Conservation (phyloP, 1,140 invertebrate genomes). For the Drosophila athabasca region DNA sequence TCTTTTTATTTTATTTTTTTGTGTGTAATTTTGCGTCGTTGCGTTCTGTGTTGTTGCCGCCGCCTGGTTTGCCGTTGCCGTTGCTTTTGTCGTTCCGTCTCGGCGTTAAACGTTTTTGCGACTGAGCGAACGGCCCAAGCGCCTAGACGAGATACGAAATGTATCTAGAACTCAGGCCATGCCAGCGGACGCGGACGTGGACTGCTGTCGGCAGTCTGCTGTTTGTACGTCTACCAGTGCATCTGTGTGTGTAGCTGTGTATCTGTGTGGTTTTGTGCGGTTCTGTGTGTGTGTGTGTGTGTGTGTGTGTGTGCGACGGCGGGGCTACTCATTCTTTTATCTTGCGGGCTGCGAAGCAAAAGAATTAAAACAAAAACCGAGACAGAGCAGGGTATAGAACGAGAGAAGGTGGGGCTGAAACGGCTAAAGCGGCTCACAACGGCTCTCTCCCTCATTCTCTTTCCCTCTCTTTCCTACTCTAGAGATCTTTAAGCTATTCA, state of each 20-base stretch:
- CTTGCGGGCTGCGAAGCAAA: constrained; percentile 70
- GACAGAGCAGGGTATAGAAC: background rate
- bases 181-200: background rate
- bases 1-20: constrained; percentile 17
- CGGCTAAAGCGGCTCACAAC: too few species aligned
- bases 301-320: constrained; percentile 11
- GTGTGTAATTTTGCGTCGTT: constrained; percentile 50
- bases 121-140: constrained; percentile 57
- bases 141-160: constrained; percentile 63
- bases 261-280: constrained; percentile 1
- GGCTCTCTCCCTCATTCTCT: too few species aligned
- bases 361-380: constrained; percentile 79
- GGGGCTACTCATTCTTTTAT: constrained; percentile 71
- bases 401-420: too few species aligned
- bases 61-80: too few species aligned
- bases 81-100: constrained; percentile 56
- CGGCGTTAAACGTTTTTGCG: constrained; percentile 77
- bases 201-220: constrained; percentile 2
- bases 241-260: background rate
- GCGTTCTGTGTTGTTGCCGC: background rate
- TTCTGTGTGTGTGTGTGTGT: background rate
- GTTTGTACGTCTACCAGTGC: background rate
- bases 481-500: too few species aligned
- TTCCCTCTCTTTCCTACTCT: too few species aligned
- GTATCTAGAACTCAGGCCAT: constrained; percentile 76